phyloP scores from a whole-genome alignment of 2,113 vertebrate genomes.

The Festucalex cinctus region DNA sequence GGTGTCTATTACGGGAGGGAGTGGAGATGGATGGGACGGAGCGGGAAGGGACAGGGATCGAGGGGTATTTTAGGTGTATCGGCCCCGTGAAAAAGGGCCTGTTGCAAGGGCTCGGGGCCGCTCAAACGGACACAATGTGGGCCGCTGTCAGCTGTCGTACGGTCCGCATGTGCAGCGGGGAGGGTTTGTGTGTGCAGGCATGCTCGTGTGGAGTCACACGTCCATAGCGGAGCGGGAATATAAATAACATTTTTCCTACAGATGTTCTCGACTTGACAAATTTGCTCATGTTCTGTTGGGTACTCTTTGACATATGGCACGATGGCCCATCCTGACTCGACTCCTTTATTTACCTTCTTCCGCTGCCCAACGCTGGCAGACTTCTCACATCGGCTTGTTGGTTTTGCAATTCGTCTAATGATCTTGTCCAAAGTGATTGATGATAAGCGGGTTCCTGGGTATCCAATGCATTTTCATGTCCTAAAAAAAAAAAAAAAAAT shows the following conservation, averaged over 20 bases:
- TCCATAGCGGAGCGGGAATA: constrained; percentile 49
- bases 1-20: constrained; percentile 71
- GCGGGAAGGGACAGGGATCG: constrained; percentile 59
- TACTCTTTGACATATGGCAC: constrained; percentile 43
- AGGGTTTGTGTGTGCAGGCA: constrained; percentile 39
- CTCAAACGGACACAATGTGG: constrained; percentile 65
- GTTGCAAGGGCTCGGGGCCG: constrained; percentile 61
- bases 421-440: constrained; percentile 21
- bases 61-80: constrained; percentile 68
- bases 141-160: constrained; percentile 66
- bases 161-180: constrained; percentile 51
- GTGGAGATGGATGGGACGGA: constrained; percentile 65
- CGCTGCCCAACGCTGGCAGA: no score
- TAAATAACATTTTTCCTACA: constrained; percentile 72
- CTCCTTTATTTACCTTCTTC: constrained; percentile 1
- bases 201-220: constrained; percentile 44
- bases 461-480: not conserved
- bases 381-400: not conserved
- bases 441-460: not conserved
- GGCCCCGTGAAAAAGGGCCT: constrained; percentile 62
- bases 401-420: constrained; percentile 11
- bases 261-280: constrained; percentile 69
- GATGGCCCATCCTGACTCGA: constrained; percentile 31
- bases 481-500: no score
- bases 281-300: constrained; percentile 44